Base-by-base conservation (phyloP, 2,797 vertebrate species). In the Rhinogobio ventralis region DNA sequence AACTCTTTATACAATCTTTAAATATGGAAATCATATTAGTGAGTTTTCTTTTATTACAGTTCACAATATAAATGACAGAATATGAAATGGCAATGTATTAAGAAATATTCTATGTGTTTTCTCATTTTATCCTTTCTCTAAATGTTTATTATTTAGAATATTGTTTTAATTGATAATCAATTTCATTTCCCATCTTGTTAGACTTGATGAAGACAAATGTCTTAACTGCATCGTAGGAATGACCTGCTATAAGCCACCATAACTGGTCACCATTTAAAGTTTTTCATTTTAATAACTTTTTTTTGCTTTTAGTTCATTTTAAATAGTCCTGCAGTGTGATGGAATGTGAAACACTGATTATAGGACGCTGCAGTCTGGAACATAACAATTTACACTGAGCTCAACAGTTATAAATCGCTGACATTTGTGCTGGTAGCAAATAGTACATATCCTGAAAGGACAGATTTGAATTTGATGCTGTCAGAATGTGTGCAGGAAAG, bases 391-490 rank as follows among this genome's bases (percentile, higher is more conserved):
- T 60, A 64, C 20, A n/a, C 81, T 82, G 7, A 45, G 51, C 79
- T 14, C 7, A 46, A n/a, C 69, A 25, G 42, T 74, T 73, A 6
- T 64, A 74, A 36, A 74, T 74, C 28, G 30, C 55, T 69, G 49
- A 36, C 55, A 83, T 75, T 53, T 82, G 28, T 66, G 42, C 69
- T 76, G 3, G 25, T 66, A 78, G 46, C 36, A 66, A 75, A 69
- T 33, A 73, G 73, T 53, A 46, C 7, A 73, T n/a, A 55, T 72
- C 49, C 23, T 51, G 9, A 55, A 86, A 81, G 89, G 66, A 57
- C 33, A 57, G 85, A 81, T 84, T 85, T 81, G 74, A 89, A 86
- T 91, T 86, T 88, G 81, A 88, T 83, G 69, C 71, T 80, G 81
- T 73, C 17, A 84, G 78, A 89, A 85, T 30, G 72, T 42, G 20